These are phyloP conservation scores for Noctua janthe DNA, from an alignment of 2,888 invertebrate species.

Conservation along the genomic window DNA sequence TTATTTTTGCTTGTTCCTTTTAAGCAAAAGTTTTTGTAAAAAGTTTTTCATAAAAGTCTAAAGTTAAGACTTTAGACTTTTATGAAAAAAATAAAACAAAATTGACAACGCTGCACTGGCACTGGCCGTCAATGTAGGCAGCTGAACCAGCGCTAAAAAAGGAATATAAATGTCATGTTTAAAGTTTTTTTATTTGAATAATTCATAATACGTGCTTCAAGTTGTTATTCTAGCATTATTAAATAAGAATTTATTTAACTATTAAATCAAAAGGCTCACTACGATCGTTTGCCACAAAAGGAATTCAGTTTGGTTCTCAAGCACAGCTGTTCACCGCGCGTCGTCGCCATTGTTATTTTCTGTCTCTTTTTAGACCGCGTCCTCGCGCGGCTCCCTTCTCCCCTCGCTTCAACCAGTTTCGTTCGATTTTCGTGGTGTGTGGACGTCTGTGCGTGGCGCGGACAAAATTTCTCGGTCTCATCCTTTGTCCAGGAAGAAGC, in stretches of 20 bases:
- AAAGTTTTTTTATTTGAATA: background rate
- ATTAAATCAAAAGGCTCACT: background rate
- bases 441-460: constrained; percentile 76
- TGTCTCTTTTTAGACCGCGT: constrained; percentile 79
- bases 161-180: background rate
- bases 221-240: too few species aligned
- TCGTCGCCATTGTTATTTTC: constrained; percentile 85
- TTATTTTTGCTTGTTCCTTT: background rate
- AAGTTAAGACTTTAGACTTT: background rate
- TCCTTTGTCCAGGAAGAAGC: constrained; percentile 87
- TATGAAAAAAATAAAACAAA: background rate
- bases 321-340: constrained; percentile 85
- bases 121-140: constrained; percentile 15
- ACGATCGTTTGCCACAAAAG: background rate
- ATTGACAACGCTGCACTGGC: constrained; percentile 6
- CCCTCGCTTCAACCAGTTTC: constrained; percentile 83
- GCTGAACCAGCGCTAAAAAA: constrained; percentile 10
- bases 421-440: constrained; percentile 85
- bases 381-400: constrained; percentile 71
- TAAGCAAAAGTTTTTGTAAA: background rate
- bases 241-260: background rate
- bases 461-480: constrained; percentile 81
- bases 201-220: background rate
- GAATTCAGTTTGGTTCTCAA: constrained; percentile 37
- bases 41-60: background rate